Percentiles rank a stretch among this genome's conserved stretches.
Evolutionary conservation across 1,140 invertebrate genomes (phyloP).

Genomic region (Mactra quadrangularis): DNA sequence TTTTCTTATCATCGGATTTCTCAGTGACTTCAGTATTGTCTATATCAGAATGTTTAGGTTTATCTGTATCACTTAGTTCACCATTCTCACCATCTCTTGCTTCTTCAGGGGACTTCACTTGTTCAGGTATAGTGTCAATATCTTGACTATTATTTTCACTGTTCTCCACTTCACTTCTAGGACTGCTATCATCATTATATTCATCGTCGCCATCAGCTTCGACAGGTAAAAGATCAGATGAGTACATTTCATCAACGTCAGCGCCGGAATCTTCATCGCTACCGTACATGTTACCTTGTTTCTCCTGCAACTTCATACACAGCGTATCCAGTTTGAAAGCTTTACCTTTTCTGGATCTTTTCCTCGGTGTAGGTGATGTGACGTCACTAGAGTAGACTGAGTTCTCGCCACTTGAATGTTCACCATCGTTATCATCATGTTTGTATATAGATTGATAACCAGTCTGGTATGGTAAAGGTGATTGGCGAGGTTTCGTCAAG

Average conservation of each 20-base stretch:
- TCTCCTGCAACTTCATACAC: constrained; percentile 84
- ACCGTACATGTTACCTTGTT: constrained; percentile 61
- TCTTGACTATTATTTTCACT: constrained; percentile 4
- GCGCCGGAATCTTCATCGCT: constrained; percentile 67
- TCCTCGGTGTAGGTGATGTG: constrained; percentile 78
- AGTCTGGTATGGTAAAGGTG: constrained; percentile 34
- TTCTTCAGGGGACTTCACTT: constrained; percentile 27
- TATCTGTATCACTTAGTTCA: background rate
- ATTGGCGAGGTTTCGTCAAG: constrained; percentile 73
- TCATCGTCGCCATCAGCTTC: constrained; percentile 6
- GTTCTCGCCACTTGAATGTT: constrained; percentile 67
- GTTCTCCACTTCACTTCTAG: background rate
- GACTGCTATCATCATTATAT: constrained; percentile 5
- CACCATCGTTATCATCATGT: constrained; percentile 42
- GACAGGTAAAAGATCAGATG: constrained; percentile 29
- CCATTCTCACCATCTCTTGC: background rate
- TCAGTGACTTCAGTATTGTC: constrained; percentile 42
- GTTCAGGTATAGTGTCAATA: constrained; percentile 13
- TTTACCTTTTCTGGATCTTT: constrained; percentile 90
- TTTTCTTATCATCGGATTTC: background rate
- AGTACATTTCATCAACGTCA: constrained; percentile 59
- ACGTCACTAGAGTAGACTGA: constrained; percentile 63
- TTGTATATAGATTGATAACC: constrained; percentile 6
- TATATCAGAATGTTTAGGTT: constrained; percentile 21
- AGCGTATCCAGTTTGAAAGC: constrained; percentile 90